Percentiles rank a stretch among this genome's conserved stretches.
phyloP scores from a whole-genome alignment of 2,113 vertebrate genomes.

The Columba janthina region DNA sequence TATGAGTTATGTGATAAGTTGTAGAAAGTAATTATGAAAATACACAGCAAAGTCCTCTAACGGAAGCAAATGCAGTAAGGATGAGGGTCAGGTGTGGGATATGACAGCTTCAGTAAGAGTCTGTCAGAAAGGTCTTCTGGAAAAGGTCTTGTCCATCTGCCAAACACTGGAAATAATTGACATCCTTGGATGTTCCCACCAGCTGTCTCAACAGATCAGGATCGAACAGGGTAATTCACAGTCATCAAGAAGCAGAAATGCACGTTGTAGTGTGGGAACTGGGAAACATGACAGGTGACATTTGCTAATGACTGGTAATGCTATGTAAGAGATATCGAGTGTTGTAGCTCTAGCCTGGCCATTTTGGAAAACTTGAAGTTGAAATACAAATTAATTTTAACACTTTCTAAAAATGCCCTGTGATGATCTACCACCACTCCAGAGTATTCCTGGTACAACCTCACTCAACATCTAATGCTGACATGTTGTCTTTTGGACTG shows the following conservation, averaged over 20 bases:
- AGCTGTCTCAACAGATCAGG: constrained; percentile 45
- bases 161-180: constrained; percentile 50
- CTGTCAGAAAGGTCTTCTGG: constrained; percentile 52
- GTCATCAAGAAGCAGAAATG: neutral
- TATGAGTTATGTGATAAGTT: constrained; percentile 60
- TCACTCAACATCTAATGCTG: neutral
- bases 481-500: neutral
- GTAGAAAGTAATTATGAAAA: constrained; percentile 43
- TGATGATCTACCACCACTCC: neutral
- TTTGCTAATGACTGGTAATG: constrained; percentile 36
- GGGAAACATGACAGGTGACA: constrained; percentile 51
- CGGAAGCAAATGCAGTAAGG: constrained; percentile 47
- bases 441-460: neutral
- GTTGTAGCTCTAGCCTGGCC: neutral
- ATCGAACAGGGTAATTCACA: neutral
- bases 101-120: constrained; percentile 50
- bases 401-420: neutral
- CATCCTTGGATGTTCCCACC: constrained; percentile 31
- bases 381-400: neutral
- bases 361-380: neutral
- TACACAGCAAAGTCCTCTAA: constrained; percentile 48
- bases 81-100: constrained; percentile 17
- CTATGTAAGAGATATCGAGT: neutral
- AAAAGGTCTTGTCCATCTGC: constrained; percentile 57
- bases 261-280: neutral